A percentile compares a stretch with the other conserved stretches of the same genome.
Conservation (phyloP, 2,113 vertebrate species). For the Ammodytes marinus region DNA sequence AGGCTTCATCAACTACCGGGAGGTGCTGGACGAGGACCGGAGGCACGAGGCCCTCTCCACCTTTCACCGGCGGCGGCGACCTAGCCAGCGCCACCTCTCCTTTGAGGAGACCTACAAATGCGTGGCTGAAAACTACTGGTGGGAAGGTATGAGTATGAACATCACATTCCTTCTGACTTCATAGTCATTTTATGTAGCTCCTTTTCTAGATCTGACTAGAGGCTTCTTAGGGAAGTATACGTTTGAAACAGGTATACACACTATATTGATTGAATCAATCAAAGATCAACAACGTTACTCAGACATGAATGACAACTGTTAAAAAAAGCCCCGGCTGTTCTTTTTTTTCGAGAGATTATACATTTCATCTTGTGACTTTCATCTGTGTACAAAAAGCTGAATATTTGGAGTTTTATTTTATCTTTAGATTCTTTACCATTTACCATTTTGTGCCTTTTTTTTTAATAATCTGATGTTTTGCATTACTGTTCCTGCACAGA, state of each 20-base stretch:
- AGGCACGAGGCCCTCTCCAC: conserved; percentile 79
- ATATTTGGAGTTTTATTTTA: neutral
- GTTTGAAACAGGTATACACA: neutral
- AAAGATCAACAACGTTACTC: neutral
- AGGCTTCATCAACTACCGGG: conserved; percentile 85
- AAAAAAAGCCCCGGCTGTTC: neutral
- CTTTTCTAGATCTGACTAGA: too few species aligned
- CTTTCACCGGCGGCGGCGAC: conserved; percentile 80
- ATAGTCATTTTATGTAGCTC: too few species aligned
- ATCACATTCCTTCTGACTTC: neutral
- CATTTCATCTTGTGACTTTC: neutral
- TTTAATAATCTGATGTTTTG: conserved; percentile 16
- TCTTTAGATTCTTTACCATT: too few species aligned
- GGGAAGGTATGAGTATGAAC: conserved; percentile 82
- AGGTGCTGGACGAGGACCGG: conserved; percentile 84
- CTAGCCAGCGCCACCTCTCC: conserved; percentile 81
- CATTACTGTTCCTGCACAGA: conserved; percentile 64
- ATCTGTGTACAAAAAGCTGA: neutral
- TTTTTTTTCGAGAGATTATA: neutral
- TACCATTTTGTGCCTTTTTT: too few species aligned
- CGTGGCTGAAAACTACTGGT: conserved; percentile 89
- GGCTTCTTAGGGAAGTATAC: neutral
- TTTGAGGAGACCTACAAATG: conserved; percentile 87
- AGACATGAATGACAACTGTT: neutral
- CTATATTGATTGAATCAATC: conserved; percentile 7